phyloP scores from a whole-genome alignment of 2,888 invertebrate species.

The Dasysyrphus albostriatus region DNA sequence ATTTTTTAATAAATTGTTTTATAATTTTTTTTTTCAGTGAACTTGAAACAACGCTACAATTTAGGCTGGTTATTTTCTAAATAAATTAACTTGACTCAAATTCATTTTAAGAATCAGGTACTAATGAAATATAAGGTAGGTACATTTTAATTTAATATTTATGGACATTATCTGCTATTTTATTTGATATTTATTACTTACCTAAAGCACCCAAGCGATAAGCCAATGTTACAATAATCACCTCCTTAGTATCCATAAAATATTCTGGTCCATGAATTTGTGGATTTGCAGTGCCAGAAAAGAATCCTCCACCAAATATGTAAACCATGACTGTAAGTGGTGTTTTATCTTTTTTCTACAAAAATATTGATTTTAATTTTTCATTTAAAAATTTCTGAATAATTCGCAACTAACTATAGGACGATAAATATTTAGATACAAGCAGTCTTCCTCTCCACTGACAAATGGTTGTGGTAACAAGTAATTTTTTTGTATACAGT shows the following conservation, averaged over 20 bases:
- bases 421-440: constrained; percentile 85
- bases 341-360: constrained; percentile 52
- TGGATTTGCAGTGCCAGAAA: constrained; percentile 84
- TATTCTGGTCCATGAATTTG: constrained; percentile 84
- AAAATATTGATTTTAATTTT: background rate
- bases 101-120: too few relatives aligned
- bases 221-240: constrained; percentile 84
- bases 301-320: constrained; percentile 85
- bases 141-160: too few relatives aligned
- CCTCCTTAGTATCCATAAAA: constrained; percentile 84
- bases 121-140: too few relatives aligned
- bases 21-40: too few relatives aligned
- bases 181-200: constrained; percentile 43
- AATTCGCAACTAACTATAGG: constrained; percentile 78
- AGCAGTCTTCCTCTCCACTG: constrained; percentile 84
- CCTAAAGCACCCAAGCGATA: constrained; percentile 84
- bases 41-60: too few relatives aligned
- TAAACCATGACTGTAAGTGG: constrained; percentile 85
- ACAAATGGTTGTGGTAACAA: constrained; percentile 78
- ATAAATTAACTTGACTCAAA: too few relatives aligned
- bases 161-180: too few relatives aligned
- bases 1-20: too few relatives aligned
- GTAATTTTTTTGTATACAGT: constrained; percentile 84
- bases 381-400: background rate
- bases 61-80: too few relatives aligned